A percentile compares a stretch with the other conserved stretches of the same genome.
Conservation (phyloP, 1,140 invertebrate genomes). For the Potamilus streckersoni region DNA sequence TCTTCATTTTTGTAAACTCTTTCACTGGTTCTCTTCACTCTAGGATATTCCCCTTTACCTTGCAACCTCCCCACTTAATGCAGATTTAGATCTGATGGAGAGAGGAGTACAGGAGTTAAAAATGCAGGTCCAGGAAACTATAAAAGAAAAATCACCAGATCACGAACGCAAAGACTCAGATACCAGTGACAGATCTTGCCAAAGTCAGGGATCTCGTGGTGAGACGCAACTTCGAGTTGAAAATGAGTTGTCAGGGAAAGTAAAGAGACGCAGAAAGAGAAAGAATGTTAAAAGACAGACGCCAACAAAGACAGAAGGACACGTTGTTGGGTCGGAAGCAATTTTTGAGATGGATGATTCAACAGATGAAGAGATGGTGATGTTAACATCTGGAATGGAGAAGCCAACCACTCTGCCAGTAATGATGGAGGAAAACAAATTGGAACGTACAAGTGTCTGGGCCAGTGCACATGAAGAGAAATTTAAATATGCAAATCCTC, state of each 20-base stretch:
- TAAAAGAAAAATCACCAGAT: conserved; percentile 11
- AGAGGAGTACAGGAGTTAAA: conserved; percentile 56
- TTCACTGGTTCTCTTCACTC: conserved; percentile 26
- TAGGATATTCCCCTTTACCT: conserved; percentile 63
- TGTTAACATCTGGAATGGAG: conserved; percentile 23
- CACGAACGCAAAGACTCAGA: conserved; percentile 15
- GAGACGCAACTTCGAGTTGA: conserved; percentile 19
- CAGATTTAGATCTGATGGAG: conserved; percentile 52
- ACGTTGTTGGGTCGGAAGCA: conserved; percentile 39
- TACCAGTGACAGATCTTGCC: conserved; percentile 2
- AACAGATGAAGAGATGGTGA: conserved; percentile 45
- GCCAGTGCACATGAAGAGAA: conserved; percentile 41
- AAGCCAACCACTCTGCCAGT: conserved; percentile 43
- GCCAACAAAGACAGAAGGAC: conserved; percentile 15
- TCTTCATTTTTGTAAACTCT: neutral
- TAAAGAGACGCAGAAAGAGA: conserved; percentile 38
- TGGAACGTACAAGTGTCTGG: conserved; percentile 52
- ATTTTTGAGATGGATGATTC: conserved; percentile 74
- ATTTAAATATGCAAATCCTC: conserved; percentile 72
- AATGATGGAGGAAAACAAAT: conserved; percentile 47
- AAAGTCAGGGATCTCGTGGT: conserved; percentile 20
- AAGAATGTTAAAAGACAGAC: conserved; percentile 44
- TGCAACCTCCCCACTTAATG: conserved; percentile 68
- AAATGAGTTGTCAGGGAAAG: conserved; percentile 12
- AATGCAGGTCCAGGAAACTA: conserved; percentile 11